Evolutionary conservation across 1,140 invertebrate species (phyloP).

Genomic region (Achroia grisella): DNA sequence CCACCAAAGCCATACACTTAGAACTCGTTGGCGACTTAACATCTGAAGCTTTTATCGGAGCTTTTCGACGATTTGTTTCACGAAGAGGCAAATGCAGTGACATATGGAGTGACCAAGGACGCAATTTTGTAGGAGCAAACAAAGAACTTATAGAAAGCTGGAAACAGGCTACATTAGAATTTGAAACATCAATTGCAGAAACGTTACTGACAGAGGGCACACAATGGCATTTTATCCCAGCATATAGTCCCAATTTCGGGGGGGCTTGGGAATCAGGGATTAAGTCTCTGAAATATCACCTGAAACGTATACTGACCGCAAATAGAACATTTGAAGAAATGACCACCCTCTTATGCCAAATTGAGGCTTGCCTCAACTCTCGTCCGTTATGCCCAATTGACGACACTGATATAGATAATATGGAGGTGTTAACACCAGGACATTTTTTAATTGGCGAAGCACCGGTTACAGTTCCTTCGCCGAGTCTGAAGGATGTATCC

Average conservation of each 20-base stretch:
- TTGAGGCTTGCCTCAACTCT: neutral
- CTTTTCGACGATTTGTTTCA: constrained; percentile 9
- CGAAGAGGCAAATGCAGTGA: constrained; percentile 11
- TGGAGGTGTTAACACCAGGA: neutral
- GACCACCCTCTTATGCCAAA: neutral
- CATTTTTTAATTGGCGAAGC: neutral
- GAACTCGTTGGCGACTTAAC: constrained; percentile 10
- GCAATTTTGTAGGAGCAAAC: neutral
- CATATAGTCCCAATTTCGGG: neutral
- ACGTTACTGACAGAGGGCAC: neutral
- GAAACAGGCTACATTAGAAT: neutral
- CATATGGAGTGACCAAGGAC: neutral
- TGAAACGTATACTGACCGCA: neutral
- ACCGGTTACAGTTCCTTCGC: neutral
- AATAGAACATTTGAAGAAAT: neutral
- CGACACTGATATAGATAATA: neutral
- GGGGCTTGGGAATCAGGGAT: neutral
- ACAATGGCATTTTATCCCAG: neutral
- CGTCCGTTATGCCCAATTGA: neutral
- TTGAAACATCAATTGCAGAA: neutral
- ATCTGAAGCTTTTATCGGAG: constrained; percentile 7
- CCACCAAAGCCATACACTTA: constrained; percentile 14
- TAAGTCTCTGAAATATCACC: neutral
- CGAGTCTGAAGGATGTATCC: neutral
- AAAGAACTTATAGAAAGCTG: neutral